Base-by-base conservation (phyloP, 2,797 vertebrate genomes). In the Odontamblyopus lacepedii region DNA sequence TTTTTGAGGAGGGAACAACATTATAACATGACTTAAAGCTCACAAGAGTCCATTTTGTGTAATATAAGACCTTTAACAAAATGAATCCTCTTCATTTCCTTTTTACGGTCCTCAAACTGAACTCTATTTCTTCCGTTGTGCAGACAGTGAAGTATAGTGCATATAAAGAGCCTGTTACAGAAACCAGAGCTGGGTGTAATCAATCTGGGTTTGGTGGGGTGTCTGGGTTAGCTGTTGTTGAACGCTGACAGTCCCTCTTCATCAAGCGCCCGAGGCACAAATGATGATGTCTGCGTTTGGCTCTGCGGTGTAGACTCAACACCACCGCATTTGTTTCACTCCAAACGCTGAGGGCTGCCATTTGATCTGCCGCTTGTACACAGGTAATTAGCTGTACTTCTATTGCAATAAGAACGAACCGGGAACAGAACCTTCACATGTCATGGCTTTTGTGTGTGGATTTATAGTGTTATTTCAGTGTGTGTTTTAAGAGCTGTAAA, bases 191-290 rank as follows among this genome's bases (percentile, higher is more conserved):
- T 3, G 1, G 6, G 4, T 2, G 41, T 65, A 65, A 65, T 65
- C 63, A 65, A 65, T 65, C 63, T 18, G 23, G 41, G 23, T 65
- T 65, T 65, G 63, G 41, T 50, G 7, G 23, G 63, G 27, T 48
- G 63, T 48, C 63, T 18, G 26, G 13, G 63, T 13, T 65, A 50
- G 63, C 63, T 50, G 41, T 65, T 65, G 63, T 50, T 50, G 63
- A 50, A 29, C 23, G 41, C 63, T 50, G 63, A 65, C 63, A 50
- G 63, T 65, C 27, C 63, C 63, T 65, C 63, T 65, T 65, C 41
- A 50, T 65, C 63, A 65, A 50, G 50, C 41, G 9, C 41, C 50
- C 63, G 16, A 12, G 6, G 41, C 13, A 50, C 41, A 65, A 65
- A 65, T 11, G 63, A 65, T 48, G 63, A 65, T 65, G 63, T 65